Base-by-base conservation (phyloP, 2,888 invertebrate species). In the Tromatobia lineatoria region DNA sequence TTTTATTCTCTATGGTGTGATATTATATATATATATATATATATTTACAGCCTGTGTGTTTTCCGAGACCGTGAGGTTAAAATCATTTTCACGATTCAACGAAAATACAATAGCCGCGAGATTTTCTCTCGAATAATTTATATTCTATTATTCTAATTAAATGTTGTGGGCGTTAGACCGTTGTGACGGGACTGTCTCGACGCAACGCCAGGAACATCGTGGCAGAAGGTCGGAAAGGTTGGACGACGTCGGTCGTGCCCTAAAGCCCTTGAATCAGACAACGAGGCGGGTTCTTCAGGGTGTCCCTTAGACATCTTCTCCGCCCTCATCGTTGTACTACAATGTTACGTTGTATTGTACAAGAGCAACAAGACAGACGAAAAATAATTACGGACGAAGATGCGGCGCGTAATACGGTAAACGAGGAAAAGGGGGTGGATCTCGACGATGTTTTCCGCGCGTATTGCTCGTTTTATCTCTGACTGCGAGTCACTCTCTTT, bases 71-170 rank as follows among this genome's bases (percentile, higher is more conserved):
- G 23, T 11, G 23, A 20, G 45, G 15, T 29, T 13, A 23, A 15
- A 6, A 66, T 6, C 47, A 8, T 25, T 29, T 13, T n/a, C 13
- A 66, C 45, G n/a, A 66, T 66, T 66, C 18, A 42, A 66, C 23
- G 47, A 59, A 71, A 70, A 71, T 45, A 74, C 54, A 80, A 64
- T 67, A 74, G 73, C 80, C 73, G 47, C 4, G 34, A 77, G 59
- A 73, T 74, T 73, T 80, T 73, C 29, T 23, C 42, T 29, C 50
- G 66, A 47, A 47, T 50, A 77, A 80, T 83, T 80, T 77, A 83
- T 83, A 83, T 83, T 83, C 80, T 80, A 83, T 83, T 83, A 83
- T 83, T 73, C 80, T 77, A 76, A 80, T 83, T 83, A 77, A 80
- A 83, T 73, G 80, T 73, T 47, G 20, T 15, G 50, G 71, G 66